Base-by-base conservation (phyloP, 2,113 vertebrate species). In the Eurypyga helias region DNA sequence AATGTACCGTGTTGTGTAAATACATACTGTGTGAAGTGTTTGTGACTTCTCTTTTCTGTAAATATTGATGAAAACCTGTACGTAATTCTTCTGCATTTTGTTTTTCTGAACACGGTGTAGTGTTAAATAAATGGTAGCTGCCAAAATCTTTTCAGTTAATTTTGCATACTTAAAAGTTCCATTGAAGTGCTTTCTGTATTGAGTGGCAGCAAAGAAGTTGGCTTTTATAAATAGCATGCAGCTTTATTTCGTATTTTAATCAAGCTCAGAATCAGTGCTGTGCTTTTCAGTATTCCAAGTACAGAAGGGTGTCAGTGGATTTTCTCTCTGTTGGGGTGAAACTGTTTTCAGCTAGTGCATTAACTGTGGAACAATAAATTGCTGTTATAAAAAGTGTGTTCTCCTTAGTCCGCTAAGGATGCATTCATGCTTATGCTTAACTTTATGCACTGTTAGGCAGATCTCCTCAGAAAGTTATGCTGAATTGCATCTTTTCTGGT, bases 161-260 rank as follows among this genome's bases (percentile, higher is more conserved):
- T 90, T 57, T 76, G 33, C 52, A 8, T 78, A 73, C 91, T 93
- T 87, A 52, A 93, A 93, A 92, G 60, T 89, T 89, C 48, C 18
- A 33, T 13, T 61, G 52, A 54, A 89, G 78, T 67, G 52, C 43
- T 93, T 87, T 89, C 64, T 80, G 10, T 69, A 28, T 89, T 36
- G 72, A 92, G 45, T 28, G 66, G 58, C 91, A 69, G 61, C 17
- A 85, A 84, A 81, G 25, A 51, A 60, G 10, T 38, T 67, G 48
- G 4, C 25, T 69, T 79, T 81, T 87, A 49, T 83, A 79, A 93
- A 79, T 58, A 79, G 20, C 36, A 36, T 55, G 17, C 45, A 72
- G 64, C n/a, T 93, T 94, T 89, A 49, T 76, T 73, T 48, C 10
- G 2, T 3, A 0, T 78, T 83, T 80, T 69, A 83, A 75, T 77